Percentiles rank a stretch among this genome's conserved stretches.
Evolutionary conservation across 2,113 vertebrate species (phyloP).

Genomic region (Bolborhynchus lineola): DNA sequence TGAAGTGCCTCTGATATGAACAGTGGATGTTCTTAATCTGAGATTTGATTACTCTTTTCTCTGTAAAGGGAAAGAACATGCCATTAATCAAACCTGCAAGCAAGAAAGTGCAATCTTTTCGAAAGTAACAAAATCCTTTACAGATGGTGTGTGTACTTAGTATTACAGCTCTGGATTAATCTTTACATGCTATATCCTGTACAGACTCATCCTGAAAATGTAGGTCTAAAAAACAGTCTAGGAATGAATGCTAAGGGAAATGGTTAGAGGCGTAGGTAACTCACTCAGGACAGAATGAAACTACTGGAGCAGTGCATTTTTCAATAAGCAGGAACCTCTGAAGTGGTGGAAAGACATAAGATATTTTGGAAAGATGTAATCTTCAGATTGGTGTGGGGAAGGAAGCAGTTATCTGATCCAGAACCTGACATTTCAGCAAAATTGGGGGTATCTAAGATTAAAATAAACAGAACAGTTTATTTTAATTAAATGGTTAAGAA

Average conservation of each 20-base stretch:
- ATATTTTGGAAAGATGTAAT: neutral
- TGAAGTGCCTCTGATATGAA: neutral
- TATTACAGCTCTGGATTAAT: conserved; percentile 3
- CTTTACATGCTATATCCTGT: neutral
- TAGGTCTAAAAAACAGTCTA: neutral
- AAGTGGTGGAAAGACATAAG: neutral
- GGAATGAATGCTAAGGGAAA: neutral
- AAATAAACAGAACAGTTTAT: neutral
- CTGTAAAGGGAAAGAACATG: neutral
- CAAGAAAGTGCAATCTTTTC: neutral
- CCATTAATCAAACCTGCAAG: neutral
- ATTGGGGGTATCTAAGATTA: neutral
- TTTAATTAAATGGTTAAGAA: neutral
- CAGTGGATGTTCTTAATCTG: neutral
- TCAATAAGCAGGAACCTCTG: neutral
- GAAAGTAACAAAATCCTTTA: conserved; percentile 9
- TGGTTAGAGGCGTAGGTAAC: neutral
- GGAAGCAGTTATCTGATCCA: neutral
- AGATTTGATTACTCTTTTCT: neutral
- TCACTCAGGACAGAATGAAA: neutral
- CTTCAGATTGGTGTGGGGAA: neutral
- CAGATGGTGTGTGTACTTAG: neutral
- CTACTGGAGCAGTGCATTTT: neutral
- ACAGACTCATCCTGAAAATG: neutral
- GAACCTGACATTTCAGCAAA: neutral